Evolutionary conservation across 2,888 invertebrate genomes (phyloP), one percentile per base, ranked within the genome.

Genomic region (Pammene aurita): DNA sequence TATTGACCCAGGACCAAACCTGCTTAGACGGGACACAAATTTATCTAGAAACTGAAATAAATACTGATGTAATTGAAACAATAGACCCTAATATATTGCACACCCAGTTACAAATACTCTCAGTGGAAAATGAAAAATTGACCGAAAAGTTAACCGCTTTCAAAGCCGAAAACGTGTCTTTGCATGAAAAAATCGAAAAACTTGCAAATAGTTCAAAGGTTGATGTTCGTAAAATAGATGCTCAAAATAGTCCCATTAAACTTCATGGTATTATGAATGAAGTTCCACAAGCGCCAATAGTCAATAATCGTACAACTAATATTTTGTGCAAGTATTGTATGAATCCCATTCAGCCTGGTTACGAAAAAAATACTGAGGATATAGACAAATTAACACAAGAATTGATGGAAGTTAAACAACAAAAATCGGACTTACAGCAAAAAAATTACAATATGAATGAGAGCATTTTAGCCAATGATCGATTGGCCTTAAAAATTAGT

Each of bases 1-100:
- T 90, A 41, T 74, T 82, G 42, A 83, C 81, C 7, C 81, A 82
- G 72, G 89, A 90, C 71, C 88, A 89, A 79, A 89, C 88, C 7
- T 86, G 86, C 72, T 81, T 88, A 70, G 88, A 90, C 74, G 74
- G 84, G 44, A 87, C 87, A 46, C 87, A 87, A 72, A 72, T 77
- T 38, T 81, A 79, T 73, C 65, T 77, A 34, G 84, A 78, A 63
- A 85, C 76, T 66, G 91, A 90, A 75, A 81, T 79, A 52, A 84
- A 81, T 10, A 74, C 77, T 68, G 82, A 83, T 18, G 60, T 75
- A 10, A 76, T 75, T 70, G 74, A 76, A 72, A 70, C 75, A 41
- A 71, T 71, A 55, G 80, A 84, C 58, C 71, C 74, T 66, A 75
- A 73, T 71, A 60, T 76, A 58, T 72, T 78, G 41, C 72, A 75